Evolutionary conservation across 2,888 invertebrate genomes (phyloP), one percentile per base, ranked within the genome.

Genomic region (Pandemis cinnamomeana): DNA sequence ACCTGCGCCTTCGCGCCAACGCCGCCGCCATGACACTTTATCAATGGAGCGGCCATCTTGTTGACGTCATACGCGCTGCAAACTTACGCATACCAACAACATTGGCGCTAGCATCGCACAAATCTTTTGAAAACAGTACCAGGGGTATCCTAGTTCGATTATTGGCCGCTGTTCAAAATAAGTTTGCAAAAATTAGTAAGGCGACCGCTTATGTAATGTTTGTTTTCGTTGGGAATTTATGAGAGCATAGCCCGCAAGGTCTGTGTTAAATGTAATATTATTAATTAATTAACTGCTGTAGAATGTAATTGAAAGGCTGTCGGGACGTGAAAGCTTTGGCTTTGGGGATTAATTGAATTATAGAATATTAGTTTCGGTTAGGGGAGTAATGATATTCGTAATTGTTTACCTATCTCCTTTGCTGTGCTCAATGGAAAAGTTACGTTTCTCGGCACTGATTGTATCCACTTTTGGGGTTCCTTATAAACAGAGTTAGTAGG

Each of bases 11-110:
- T 77, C 77, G 77, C 79, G 78, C 78, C 75, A 76, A 76, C 79
- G 75, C 79, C 82, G 81, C 80, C 83, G 84, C 86, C 86, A 83
- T 85, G 83, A 84, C 85, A 81, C 80, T 86, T 89, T 89, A 91
- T 93, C 93, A 93, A 93, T 93, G 93, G 88, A 82, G 71, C 79
- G 75, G 88, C 92, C 91, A 91, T 91, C 84, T 89, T 90, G 87
- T 80, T 93, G 92, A 93, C 93, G 93, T 93, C 93, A 93, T 80
- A 78, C 84, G 72, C 81, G 15, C 4, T 53, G 41, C 66, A 15
- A 73, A 66, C 64, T 36, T 70, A 70, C 10, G 11, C 36, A 6
- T 61, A 42, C 64, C 15, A 27, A 15, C n/a, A 44, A 42, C n/a
- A 5, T 11, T 42, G 51, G 69, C 73, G 69, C 73, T 69, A 44